Conservation (phyloP, 2,888 invertebrate species). For the Campaea margaritaria region DNA sequence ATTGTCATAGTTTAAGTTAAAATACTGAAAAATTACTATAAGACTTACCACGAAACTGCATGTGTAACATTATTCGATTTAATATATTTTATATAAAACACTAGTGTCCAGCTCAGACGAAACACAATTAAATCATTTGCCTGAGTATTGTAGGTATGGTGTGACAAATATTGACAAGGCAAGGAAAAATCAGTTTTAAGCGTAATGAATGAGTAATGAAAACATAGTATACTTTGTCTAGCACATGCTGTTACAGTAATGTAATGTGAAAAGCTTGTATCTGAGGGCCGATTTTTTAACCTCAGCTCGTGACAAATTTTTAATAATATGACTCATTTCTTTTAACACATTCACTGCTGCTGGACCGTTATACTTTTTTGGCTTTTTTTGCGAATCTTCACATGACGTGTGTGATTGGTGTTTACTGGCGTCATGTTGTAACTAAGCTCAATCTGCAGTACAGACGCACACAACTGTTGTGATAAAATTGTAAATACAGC, state of each 20-base stretch:
- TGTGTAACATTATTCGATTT: slow-evolving; percentile 2
- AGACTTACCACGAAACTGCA: slow-evolving; percentile 25
- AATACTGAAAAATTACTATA: background rate
- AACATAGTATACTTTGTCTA: slow-evolving; percentile 22
- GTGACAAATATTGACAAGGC: slow-evolving; percentile 7
- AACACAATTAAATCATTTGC: background rate
- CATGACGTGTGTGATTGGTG: too few relatives aligned
- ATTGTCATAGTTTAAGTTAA: too few relatives aligned
- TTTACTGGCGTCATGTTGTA: too few relatives aligned
- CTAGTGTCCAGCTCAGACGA: background rate
- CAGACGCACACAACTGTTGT: too few relatives aligned
- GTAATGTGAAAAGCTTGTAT: slow-evolving; percentile 15
- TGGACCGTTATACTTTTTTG: too few relatives aligned
- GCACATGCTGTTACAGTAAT: slow-evolving; percentile 12
- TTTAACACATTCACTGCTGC: too few relatives aligned
- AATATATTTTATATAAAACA: background rate
- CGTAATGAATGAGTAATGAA: slow-evolving; percentile 30
- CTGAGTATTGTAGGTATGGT: background rate
- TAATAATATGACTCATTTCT: too few relatives aligned
- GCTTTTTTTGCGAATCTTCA: too few relatives aligned
- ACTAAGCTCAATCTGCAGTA: too few relatives aligned
- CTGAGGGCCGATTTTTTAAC: too few relatives aligned
- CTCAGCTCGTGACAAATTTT: too few relatives aligned
- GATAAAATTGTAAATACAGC: too few relatives aligned
- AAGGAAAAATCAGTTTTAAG: slow-evolving; percentile 30